Percentiles rank a stretch among this genome's conserved stretches.
These are phyloP conservation scores for Sclerurus mexicanus DNA, from an alignment of 2,113 vertebrate species.

Conservation along the genomic window DNA sequence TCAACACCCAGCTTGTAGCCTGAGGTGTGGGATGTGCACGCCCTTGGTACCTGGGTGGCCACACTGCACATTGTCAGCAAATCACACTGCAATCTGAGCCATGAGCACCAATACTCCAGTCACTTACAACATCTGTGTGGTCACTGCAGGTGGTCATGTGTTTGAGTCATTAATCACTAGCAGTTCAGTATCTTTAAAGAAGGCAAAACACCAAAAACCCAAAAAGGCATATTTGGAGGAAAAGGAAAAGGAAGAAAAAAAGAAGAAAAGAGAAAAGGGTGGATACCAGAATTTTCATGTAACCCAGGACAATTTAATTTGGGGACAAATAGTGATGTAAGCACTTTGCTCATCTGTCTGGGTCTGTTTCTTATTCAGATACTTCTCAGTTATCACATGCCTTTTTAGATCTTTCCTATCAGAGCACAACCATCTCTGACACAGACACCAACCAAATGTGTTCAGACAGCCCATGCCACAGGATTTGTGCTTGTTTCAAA, in stretches of 20 bases:
- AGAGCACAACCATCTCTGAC: not conserved
- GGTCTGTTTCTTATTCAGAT: not conserved
- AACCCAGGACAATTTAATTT: not conserved
- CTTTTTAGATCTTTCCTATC: not conserved
- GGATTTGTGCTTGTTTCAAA: not conserved
- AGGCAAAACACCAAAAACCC: not conserved
- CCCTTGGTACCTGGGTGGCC: not conserved
- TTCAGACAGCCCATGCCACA: not conserved
- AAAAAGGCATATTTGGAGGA: not conserved
- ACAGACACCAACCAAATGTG: not conserved
- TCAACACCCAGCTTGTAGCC: not conserved
- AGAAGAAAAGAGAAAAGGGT: not conserved
- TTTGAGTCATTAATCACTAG: not conserved
- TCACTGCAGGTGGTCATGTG: not conserved
- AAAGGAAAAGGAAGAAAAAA: not conserved
- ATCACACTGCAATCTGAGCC: not conserved
- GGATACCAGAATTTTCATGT: not conserved
- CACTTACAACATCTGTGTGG: not conserved
- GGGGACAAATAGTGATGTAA: not conserved
- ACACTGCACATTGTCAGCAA: not conserved
- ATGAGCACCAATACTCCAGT: not conserved
- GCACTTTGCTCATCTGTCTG: not conserved
- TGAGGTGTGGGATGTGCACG: not conserved
- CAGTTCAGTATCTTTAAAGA: not conserved
- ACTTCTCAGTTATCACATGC: fast-evolving